phyloP scores from a whole-genome alignment of 2,888 invertebrate species.

The Rhagophthalmus giganteus region DNA sequence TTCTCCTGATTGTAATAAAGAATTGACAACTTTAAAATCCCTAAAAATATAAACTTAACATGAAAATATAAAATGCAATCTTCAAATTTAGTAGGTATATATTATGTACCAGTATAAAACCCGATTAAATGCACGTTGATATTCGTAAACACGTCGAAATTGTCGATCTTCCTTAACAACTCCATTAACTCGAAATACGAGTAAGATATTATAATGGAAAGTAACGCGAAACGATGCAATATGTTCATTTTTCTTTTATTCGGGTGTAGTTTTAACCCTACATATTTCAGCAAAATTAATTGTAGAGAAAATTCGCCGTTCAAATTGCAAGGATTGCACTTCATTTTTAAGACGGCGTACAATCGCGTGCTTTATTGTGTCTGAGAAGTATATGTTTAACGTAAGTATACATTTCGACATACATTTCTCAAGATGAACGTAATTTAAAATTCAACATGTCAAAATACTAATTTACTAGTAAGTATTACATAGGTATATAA shows the following conservation, averaged over 20 bases:
- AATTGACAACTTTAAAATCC: conserved; percentile 5
- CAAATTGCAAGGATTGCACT: too few species aligned
- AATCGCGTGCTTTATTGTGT: too few species aligned
- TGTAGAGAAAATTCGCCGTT: neutral
- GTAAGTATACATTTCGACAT: too few species aligned
- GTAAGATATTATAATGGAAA: conserved; percentile 1
- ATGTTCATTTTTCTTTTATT: neutral
- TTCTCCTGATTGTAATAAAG: conserved; percentile 5
- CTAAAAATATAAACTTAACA: conserved; percentile 1
- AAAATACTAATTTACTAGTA: too few species aligned
- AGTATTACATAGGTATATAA: too few species aligned
- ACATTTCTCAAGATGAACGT: too few species aligned
- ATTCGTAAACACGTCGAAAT: conserved; percentile 20
- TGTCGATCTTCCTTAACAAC: conserved; percentile 1
- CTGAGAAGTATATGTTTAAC: too few species aligned
- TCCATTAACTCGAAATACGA: conserved; percentile 1
- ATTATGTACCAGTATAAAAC: conserved; percentile 8
- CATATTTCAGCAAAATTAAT: neutral
- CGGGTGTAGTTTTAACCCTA: neutral
- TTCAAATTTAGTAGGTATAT: neutral
- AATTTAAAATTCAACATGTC: too few species aligned
- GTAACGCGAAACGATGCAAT: neutral
- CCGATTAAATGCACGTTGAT: conserved; percentile 16
- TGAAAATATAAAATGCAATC: too few species aligned
- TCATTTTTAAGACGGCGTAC: too few species aligned